A percentile compares a stretch with the other conserved stretches of the same genome.
Evolutionary conservation across 2,888 invertebrate genomes (phyloP).

Genomic region (Chrysolina oricalcia): DNA sequence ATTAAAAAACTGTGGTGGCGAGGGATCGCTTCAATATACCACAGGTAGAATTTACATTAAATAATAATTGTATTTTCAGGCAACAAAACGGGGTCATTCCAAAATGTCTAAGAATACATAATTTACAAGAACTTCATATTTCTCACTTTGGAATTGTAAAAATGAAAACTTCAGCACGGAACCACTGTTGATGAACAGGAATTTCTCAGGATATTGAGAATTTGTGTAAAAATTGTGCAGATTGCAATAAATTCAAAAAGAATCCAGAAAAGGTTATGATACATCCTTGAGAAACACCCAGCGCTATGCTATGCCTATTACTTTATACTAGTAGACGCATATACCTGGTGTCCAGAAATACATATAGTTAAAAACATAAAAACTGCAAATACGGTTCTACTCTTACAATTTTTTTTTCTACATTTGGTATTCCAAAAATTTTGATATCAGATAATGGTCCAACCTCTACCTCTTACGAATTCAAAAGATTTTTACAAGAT

Average conservation of each 20-base stretch:
- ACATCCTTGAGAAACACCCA: constrained; percentile 64
- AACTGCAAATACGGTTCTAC: constrained; percentile 3
- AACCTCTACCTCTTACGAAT: not conserved
- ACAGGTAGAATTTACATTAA: constrained; percentile 40
- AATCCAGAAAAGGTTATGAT: constrained; percentile 52
- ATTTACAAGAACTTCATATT: constrained; percentile 38
- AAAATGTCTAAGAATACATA: constrained; percentile 3
- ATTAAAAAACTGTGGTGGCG: constrained; percentile 18
- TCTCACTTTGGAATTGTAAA: constrained; percentile 35
- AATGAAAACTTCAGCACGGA: constrained; percentile 23
- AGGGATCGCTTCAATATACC: constrained; percentile 28
- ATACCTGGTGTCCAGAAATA: constrained; percentile 23
- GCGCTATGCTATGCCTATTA: constrained; percentile 49
- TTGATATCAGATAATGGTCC: constrained; percentile 52
- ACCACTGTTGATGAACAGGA: constrained; percentile 33
- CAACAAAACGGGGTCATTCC: constrained; percentile 32
- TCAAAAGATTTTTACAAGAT: not conserved
- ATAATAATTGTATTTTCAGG: constrained; percentile 32
- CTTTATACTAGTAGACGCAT: constrained; percentile 29
- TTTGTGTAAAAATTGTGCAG: constrained; percentile 33
- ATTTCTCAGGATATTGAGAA: constrained; percentile 34
- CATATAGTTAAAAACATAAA: constrained; percentile 16
- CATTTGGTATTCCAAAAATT: constrained; percentile 37
- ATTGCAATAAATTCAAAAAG: constrained; percentile 34
- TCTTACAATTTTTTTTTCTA: constrained; percentile 34